Percentiles rank a stretch among this genome's conserved stretches.
phyloP scores from a whole-genome alignment of 2,797 vertebrate genomes.

The Chaetophractus vellerosus region DNA sequence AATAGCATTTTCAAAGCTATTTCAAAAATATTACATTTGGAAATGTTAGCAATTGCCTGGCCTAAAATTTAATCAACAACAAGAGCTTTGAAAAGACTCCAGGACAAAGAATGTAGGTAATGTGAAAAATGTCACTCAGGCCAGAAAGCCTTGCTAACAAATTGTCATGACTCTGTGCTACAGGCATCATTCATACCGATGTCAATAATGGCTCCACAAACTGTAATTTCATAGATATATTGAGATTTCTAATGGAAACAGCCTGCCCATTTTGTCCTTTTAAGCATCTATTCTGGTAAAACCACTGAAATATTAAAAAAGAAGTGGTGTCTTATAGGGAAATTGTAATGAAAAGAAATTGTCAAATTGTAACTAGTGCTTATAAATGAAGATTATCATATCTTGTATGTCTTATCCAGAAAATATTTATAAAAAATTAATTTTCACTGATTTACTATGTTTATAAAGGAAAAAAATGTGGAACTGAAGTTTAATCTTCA shows the following conservation, averaged over 20 bases:
- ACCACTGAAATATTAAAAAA: conserved; percentile 73
- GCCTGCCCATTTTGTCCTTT: conserved; percentile 76
- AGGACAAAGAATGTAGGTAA: conserved; percentile 79
- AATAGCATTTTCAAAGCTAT: conserved; percentile 81
- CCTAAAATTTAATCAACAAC: conserved; percentile 87
- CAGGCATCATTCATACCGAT: conserved; percentile 79
- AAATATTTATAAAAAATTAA: conserved; percentile 73
- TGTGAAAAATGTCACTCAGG: conserved; percentile 84
- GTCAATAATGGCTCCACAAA: conserved; percentile 83
- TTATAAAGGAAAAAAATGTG: conserved; percentile 46
- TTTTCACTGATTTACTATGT: conserved; percentile 60
- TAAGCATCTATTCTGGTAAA: conserved; percentile 71
- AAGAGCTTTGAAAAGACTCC: conserved; percentile 82
- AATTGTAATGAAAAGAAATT: conserved; percentile 77
- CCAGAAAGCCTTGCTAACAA: conserved; percentile 84
- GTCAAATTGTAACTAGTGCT: conserved; percentile 81
- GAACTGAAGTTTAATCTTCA: conserved; percentile 13
- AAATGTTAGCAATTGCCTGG: conserved; percentile 79
- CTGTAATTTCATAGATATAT: conserved; percentile 77
- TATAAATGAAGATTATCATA: conserved; percentile 83
- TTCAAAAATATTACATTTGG: conserved; percentile 81
- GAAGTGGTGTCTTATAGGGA: conserved; percentile 66
- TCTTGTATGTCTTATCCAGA: conserved; percentile 67
- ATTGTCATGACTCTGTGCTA: conserved; percentile 82
- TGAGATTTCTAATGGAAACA: conserved; percentile 78